Evolutionary conservation across 2,797 vertebrate genomes (phyloP).

Genomic region (Podarcis siculus): DNA sequence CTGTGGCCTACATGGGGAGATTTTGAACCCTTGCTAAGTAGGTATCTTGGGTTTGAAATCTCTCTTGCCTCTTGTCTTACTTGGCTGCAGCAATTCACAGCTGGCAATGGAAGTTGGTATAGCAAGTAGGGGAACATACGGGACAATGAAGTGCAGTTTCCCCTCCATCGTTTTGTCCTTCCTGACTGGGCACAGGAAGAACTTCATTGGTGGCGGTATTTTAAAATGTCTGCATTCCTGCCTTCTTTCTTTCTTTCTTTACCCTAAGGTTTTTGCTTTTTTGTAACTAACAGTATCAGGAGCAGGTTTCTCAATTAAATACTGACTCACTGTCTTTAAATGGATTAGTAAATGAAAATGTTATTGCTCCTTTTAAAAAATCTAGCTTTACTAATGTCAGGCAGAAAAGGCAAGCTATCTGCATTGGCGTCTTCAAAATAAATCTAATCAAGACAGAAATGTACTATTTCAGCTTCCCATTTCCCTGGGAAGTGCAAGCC

Average conservation of each 20-base stretch:
- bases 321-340: not conserved
- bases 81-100: not conserved
- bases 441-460: not conserved
- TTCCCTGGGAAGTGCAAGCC: not conserved
- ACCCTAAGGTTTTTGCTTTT: not conserved
- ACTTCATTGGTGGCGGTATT: not conserved
- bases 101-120: not conserved
- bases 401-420: constrained; percentile 9
- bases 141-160: not conserved
- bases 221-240: not conserved
- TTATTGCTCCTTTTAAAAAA: not conserved
- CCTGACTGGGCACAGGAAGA: not conserved
- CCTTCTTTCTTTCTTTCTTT: not conserved
- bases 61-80: too few species aligned
- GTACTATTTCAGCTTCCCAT: constrained; percentile 3
- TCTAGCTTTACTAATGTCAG: not conserved
- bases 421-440: constrained; percentile 5
- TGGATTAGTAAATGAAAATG: constrained; percentile 12
- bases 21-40: not conserved
- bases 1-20: not conserved
- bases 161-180: too few species aligned
- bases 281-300: not conserved
- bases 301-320: not conserved
- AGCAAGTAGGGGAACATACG: not conserved
- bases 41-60: not conserved